These are phyloP conservation scores for Bovichtus diacanthus DNA, from an alignment of 2,797 vertebrate genomes.

Conservation along the genomic window DNA sequence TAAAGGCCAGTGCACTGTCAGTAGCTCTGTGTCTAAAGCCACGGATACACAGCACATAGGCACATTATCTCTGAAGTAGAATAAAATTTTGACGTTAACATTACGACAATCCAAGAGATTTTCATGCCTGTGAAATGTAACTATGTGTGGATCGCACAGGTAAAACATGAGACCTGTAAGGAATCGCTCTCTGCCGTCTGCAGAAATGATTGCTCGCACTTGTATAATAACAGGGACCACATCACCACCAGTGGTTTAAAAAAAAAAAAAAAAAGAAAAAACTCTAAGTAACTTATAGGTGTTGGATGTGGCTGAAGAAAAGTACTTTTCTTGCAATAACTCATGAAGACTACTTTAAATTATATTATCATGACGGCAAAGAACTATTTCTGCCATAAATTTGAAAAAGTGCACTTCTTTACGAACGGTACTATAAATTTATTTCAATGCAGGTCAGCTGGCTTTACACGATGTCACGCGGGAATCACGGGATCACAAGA, in stretches of 20 bases:
- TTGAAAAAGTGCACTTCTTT: no score
- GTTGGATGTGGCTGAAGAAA: neutral
- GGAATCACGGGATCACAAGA: no score
- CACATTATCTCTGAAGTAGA: neutral
- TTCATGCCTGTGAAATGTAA: neutral
- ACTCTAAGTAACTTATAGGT: neutral
- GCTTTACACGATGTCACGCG: no score
- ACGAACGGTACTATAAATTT: no score
- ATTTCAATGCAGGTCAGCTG: no score
- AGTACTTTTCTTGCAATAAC: no score
- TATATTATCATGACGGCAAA: no score
- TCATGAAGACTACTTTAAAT: no score
- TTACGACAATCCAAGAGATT: neutral
- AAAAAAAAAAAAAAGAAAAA: no score
- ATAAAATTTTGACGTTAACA: neutral
- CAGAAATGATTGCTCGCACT: neutral
- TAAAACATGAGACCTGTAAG: neutral
- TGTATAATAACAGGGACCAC: neutral
- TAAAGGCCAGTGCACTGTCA: neutral
- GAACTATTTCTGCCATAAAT: no score
- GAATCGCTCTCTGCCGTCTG: neutral
- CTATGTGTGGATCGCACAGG: neutral
- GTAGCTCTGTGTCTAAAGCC: neutral
- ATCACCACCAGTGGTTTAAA: neutral
- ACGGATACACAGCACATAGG: neutral